A percentile compares a stretch with the other conserved stretches of the same genome.
These are phyloP conservation scores for Pristis pectinata DNA, from an alignment of 2,797 vertebrate genomes.

Conservation along the genomic window DNA sequence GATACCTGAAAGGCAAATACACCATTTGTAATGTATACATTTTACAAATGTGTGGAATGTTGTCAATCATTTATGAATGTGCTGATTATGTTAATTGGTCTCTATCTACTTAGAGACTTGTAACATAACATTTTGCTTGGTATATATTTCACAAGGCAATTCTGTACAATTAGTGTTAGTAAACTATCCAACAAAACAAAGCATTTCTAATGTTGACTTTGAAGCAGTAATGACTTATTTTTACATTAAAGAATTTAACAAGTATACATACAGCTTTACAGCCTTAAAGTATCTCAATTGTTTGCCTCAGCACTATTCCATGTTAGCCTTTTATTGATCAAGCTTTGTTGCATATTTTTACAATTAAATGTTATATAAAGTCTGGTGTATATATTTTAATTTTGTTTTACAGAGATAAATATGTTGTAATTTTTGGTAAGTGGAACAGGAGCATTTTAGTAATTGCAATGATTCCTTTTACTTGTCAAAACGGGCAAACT, in stretches of 20 bases:
- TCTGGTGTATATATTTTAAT: conserved; percentile 30
- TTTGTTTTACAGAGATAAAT: conserved; percentile 36
- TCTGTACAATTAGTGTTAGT: conserved; percentile 28
- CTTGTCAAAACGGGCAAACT: conserved; percentile 4
- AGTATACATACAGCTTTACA: conserved; percentile 35
- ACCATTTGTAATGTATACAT: not conserved
- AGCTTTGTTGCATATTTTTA: conserved; percentile 34
- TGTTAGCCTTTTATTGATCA: conserved; percentile 33
- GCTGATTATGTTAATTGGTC: not conserved
- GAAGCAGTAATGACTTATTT: conserved; percentile 36
- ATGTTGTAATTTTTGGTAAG: conserved; percentile 37
- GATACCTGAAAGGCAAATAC: not conserved
- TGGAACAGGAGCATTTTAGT: conserved; percentile 32
- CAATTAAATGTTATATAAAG: conserved; percentile 33
- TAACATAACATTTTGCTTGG: not conserved
- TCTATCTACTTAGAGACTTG: not conserved
- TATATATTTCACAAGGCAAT: conserved; percentile 16
- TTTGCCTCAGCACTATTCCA: conserved; percentile 35
- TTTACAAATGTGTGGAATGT: conserved; percentile 33
- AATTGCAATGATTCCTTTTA: conserved; percentile 26
- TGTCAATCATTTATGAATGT: conserved; percentile 27
- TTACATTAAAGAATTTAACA: conserved; percentile 35
- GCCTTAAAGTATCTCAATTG: conserved; percentile 27
- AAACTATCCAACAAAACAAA: conserved; percentile 15
- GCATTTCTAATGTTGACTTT: conserved; percentile 34